Base-by-base conservation (phyloP, 2,888 invertebrate species). In the Cosmia trapezina region DNA sequence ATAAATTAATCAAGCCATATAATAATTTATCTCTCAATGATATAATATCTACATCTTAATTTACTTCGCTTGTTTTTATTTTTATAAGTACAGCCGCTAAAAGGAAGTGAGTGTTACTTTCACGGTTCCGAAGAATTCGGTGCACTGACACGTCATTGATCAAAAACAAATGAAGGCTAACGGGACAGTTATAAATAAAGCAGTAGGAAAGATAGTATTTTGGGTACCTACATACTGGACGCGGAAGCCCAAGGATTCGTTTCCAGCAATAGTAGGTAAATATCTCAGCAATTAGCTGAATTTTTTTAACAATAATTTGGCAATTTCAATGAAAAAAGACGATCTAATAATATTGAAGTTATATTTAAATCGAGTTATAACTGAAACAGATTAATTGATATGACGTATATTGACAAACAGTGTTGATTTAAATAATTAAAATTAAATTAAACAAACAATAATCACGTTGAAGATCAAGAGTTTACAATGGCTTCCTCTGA, bases 401-500 rank as follows among this genome's bases (percentile, higher is more conserved):
- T 70, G 33, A 49, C 76, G 76, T 64, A 41, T 67, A 61, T 67
- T 74, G 41, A 72, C 56, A 51, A 70, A 64, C 47, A 47, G 37
- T 77, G 78, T 73, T 78, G 68, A 69, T 63, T 68, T 63, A 69
- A 77, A 72, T 80, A 69, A 66, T 80, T 77, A 28, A 73, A 81
- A 68, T 81, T 81, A 81, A 81, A 81, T 81, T 64, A 61, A 57
- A 17, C 49, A 66, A 81, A 81, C 49, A 81, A 51, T 33, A 71
- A 72, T 67, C 82, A 60, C 66, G 82, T 78, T 78, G 66, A 33
- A 70, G 67, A 73, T 70, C 68, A 73, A 62, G 54, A 72, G 67
- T 81, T 80, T 68, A 78, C 61, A 59, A 81, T 51, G 54, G 43
- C 61, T 77, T 73, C 67, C 81, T 77, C 53, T 61, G 70, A 59